Conservation (phyloP, 2,113 vertebrate species). For the Malurus alboscapulatus region DNA sequence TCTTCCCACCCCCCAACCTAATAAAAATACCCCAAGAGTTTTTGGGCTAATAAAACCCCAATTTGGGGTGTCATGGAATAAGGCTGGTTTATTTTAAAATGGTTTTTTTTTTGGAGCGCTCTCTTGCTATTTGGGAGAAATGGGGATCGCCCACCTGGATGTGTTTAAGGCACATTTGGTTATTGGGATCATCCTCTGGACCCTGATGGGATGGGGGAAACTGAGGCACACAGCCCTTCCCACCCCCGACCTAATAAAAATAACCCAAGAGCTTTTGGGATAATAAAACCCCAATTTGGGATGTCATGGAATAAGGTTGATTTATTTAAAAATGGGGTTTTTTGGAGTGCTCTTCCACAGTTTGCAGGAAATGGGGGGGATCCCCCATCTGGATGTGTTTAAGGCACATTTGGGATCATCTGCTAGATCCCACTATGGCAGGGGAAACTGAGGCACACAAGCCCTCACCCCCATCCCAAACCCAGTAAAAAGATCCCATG, state of each 20-base stretch:
- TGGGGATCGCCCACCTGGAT: not conserved
- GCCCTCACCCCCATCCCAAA: not conserved
- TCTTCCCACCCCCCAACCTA: too few relatives aligned
- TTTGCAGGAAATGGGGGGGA: not conserved
- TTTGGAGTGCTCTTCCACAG: not conserved
- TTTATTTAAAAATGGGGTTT: not conserved
- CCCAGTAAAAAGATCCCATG: fast-evolving
- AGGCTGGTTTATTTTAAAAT: not conserved
- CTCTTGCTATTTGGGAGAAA: not conserved
- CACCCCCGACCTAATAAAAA: fast-evolving
- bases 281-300: not conserved
- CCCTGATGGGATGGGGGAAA: fast-evolving
- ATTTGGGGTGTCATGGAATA: not conserved
- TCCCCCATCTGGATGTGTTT: not conserved
- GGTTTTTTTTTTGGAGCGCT: not conserved
- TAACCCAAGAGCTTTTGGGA: not conserved
- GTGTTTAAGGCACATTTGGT: not conserved
- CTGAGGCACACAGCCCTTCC: not conserved
- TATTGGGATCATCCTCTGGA: not conserved
- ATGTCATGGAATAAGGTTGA: not conserved
- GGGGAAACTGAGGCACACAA: not conserved
- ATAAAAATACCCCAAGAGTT: not conserved
- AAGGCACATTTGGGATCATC: not conserved
- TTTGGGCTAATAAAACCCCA: not conserved
- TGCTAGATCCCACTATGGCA: not conserved